Conservation (phyloP, 30 jellyfish, hydroid and myxozoan genomes). For the Sanderia malayensis region DNA sequence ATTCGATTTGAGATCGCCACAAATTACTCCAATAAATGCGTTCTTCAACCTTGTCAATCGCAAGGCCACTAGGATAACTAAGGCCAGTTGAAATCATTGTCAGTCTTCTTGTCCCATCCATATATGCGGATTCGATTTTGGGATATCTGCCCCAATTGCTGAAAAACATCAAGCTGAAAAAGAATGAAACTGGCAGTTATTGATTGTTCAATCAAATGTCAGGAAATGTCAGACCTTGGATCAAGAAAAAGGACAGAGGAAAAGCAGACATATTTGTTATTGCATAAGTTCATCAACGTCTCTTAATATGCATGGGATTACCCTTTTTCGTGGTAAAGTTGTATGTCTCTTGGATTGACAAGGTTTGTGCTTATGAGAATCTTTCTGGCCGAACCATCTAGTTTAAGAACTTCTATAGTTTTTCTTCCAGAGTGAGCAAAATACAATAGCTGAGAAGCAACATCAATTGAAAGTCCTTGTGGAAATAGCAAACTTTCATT, state of each 20-base stretch:
- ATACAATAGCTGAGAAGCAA: constrained; percentile 29
- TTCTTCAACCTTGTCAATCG: constrained; percentile 64
- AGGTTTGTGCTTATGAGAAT: constrained; percentile 38
- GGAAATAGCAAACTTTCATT: constrained; percentile 31
- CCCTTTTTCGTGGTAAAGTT: constrained; percentile 73
- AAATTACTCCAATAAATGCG: constrained; percentile 79
- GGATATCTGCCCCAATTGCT: constrained; percentile 85
- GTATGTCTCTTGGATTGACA: constrained; percentile 68
- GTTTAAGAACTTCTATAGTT: constrained; percentile 38
- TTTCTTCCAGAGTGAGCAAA: constrained; percentile 42
- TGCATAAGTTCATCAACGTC: too few species aligned
- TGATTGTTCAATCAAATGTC: too few species aligned
- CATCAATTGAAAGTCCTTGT: constrained; percentile 47
- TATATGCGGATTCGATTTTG: constrained; percentile 74
- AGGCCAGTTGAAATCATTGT: constrained; percentile 34
- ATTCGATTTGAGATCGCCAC: constrained; percentile 46
- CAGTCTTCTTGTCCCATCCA: constrained; percentile 84
- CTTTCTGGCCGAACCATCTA: constrained; percentile 54
- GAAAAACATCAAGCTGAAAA: constrained; percentile 68
- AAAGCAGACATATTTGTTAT: too few species aligned
- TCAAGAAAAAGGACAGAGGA: too few species aligned
- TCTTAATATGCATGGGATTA: too few species aligned
- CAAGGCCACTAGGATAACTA: constrained; percentile 83
- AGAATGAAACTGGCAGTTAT: too few species aligned
- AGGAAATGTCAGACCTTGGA: too few species aligned